Evolutionary conservation across 1,140 invertebrate genomes (phyloP).

Genomic region (Leguminivora glycinivorella): DNA sequence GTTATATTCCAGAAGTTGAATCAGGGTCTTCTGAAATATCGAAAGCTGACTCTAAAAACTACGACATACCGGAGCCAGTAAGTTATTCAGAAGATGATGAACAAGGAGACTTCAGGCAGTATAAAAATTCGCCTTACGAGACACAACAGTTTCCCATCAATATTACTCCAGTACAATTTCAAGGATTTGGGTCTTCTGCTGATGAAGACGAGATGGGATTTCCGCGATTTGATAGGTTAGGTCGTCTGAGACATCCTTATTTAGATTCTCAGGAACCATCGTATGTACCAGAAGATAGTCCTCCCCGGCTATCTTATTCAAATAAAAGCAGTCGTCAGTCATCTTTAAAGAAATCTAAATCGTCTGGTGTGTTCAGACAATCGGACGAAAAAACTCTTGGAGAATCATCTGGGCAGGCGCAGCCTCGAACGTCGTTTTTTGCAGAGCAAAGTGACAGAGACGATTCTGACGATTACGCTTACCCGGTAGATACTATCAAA

Average conservation of each 20-base stretch:
- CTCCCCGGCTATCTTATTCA: constrained; percentile 66
- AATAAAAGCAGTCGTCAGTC: constrained; percentile 72
- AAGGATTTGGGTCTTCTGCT: constrained; percentile 81
- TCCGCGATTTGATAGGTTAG: constrained; percentile 80
- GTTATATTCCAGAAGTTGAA: constrained; percentile 83
- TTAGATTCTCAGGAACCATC: constrained; percentile 72
- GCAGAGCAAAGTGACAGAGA: constrained; percentile 70
- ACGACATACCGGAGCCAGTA: constrained; percentile 73
- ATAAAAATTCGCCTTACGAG: constrained; percentile 63
- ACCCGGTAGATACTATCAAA: constrained; percentile 76
- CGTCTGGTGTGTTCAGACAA: constrained; percentile 52
- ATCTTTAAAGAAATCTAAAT: constrained; percentile 65
- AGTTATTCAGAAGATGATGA: constrained; percentile 80
- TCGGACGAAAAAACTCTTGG: constrained; percentile 57
- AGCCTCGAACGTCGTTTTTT: constrained; percentile 54
- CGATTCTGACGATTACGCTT: constrained; percentile 75
- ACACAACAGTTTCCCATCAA: constrained; percentile 65
- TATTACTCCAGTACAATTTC: constrained; percentile 77
- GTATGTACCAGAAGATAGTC: constrained; percentile 67
- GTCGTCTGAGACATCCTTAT: constrained; percentile 77
- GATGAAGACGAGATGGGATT: constrained; percentile 83
- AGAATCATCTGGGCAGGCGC: constrained; percentile 59
- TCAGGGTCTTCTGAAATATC: constrained; percentile 82
- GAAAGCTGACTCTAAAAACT: constrained; percentile 76
- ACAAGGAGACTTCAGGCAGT: constrained; percentile 68